These are phyloP conservation scores for Drymonia ruficornis DNA, from an alignment of 2,888 invertebrate species.

Conservation along the genomic window DNA sequence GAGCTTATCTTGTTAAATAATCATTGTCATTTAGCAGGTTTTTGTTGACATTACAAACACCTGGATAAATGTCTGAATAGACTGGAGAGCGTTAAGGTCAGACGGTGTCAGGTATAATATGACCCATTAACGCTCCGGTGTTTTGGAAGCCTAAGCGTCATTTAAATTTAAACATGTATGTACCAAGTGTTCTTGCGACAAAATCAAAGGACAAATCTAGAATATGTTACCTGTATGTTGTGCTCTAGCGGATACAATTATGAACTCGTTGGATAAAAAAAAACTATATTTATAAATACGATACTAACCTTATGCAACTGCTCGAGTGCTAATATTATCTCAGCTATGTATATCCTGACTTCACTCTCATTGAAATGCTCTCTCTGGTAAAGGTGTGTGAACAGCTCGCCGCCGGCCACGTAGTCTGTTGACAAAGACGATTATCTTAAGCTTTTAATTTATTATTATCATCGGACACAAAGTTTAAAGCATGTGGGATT, in stretches of 20 bases:
- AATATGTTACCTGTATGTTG: no score
- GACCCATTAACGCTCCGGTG: neutral
- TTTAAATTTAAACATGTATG: neutral
- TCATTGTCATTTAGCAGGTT: neutral
- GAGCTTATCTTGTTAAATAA: neutral
- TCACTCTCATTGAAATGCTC: slow-evolving; percentile 96
- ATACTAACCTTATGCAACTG: slow-evolving; percentile 94
- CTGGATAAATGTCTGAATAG: neutral
- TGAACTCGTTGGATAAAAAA: no score
- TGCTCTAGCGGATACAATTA: no score
- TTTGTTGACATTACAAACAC: slow-evolving; percentile 6
- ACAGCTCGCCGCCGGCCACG: slow-evolving; percentile 98
- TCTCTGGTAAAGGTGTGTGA: slow-evolving; percentile 97
- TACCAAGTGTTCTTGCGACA: neutral
- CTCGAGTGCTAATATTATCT: slow-evolving; percentile 97
- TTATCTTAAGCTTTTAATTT: neutral
- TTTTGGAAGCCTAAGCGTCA: neutral
- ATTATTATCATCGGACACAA: neutral
- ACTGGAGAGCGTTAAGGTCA: neutral
- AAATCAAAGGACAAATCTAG: neutral
- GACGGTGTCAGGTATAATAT: neutral
- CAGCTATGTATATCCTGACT: slow-evolving; percentile 97
- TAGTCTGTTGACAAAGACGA: slow-evolving; percentile 88
- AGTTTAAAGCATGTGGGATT: no score
- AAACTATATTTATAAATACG: no score